These are phyloP conservation scores for Mycogona germanica DNA, from an alignment of 2,888 invertebrate species.

Conservation along the genomic window DNA sequence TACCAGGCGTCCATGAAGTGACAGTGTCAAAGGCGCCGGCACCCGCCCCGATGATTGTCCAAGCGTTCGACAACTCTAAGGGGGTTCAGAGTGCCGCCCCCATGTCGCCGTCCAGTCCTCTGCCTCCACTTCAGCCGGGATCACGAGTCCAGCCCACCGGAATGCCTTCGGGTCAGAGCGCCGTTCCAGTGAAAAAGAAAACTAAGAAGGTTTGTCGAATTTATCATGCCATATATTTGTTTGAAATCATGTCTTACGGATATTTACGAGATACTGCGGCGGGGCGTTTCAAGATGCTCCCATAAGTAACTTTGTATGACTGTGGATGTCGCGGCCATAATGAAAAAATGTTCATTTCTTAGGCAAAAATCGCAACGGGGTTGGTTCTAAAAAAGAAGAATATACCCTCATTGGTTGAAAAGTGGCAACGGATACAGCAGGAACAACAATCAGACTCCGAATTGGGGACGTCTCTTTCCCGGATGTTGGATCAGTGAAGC, in stretches of 20 bases:
- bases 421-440: conserved; percentile 56
- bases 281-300: too few relatives aligned
- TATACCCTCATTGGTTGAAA: conserved; percentile 53
- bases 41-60: too few relatives aligned
- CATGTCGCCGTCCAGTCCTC: neutral
- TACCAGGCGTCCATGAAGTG: too few relatives aligned
- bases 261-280: too few relatives aligned
- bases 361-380: conserved; percentile 45
- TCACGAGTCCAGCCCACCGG: too few relatives aligned
- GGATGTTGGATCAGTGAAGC: too few relatives aligned
- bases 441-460: too few relatives aligned
- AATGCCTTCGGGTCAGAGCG: neutral
- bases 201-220: conserved; percentile 11
- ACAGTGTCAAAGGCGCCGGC: neutral
- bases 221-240: too few relatives aligned
- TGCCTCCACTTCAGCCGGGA: neutral
- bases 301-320: neutral
- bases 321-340: neutral
- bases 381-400: conserved; percentile 54
- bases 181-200: conserved; percentile 1
- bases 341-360: neutral
- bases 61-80: neutral
- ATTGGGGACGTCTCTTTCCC: too few relatives aligned
- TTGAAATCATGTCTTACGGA: too few relatives aligned
- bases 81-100: neutral